These are phyloP conservation scores for Acleris sparsana DNA, from an alignment of 2,888 invertebrate genomes.

Conservation along the genomic window DNA sequence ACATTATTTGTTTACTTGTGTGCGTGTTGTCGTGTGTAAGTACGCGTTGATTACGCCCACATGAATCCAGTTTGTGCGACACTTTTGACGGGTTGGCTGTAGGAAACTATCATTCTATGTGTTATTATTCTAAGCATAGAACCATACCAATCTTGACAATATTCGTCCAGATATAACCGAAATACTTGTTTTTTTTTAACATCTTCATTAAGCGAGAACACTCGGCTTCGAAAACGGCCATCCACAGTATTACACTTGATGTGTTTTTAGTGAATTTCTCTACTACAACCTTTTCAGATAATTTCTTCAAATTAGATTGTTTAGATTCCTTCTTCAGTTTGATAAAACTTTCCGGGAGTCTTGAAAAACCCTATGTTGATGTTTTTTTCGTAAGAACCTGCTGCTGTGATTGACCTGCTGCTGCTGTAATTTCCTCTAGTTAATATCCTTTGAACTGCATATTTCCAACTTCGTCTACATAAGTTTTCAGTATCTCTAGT, in stretches of 20 bases:
- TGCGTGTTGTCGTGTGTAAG: no score
- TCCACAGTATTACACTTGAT: constrained; percentile 25
- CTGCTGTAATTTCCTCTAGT: constrained; percentile 15
- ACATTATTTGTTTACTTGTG: no score
- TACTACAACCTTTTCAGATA: constrained; percentile 16
- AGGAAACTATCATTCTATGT: no score
- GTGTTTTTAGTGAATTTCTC: constrained; percentile 34
- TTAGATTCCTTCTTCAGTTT: constrained; percentile 5
- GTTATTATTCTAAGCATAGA: no score
- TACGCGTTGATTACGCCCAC: no score
- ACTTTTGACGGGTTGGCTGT: no score
- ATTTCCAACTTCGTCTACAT: constrained; percentile 23
- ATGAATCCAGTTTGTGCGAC: no score
- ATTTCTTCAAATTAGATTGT: not conserved
- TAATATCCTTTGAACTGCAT: constrained; percentile 22
- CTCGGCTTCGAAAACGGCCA: constrained; percentile 30
- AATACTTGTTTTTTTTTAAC: constrained; percentile 15
- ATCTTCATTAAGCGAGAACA: constrained; percentile 33
- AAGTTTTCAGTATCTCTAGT: constrained; percentile 6
- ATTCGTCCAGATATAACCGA: constrained; percentile 36
- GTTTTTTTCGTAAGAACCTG: not conserved
- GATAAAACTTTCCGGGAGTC: constrained; percentile 18
- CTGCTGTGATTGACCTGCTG: not conserved
- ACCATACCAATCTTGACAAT: constrained; percentile 36
- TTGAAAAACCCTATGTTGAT: constrained; percentile 10